These are phyloP conservation scores for Drosophila meridiana DNA, from an alignment of 2,888 invertebrate genomes.

Conservation along the genomic window DNA sequence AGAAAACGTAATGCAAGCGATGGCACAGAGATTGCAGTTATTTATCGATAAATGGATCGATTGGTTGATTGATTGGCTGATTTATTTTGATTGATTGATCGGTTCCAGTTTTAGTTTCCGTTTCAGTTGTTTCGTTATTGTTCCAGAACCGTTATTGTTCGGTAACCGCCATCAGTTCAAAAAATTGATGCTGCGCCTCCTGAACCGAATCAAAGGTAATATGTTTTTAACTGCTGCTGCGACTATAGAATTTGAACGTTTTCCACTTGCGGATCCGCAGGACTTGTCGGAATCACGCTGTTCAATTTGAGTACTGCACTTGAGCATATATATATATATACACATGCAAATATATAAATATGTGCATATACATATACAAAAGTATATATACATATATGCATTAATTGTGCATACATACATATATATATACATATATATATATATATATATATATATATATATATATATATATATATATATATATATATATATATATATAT, in stretches of 20 bases:
- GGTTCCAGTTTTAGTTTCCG: not conserved
- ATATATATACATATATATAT: not conserved
- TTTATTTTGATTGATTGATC: conserved; percentile 10
- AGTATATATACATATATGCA: not conserved
- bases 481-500: not conserved
- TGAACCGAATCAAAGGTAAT: conserved; percentile 8
- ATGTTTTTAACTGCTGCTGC: conserved; percentile 27
- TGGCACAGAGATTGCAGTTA: conserved; percentile 4
- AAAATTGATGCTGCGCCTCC: not conserved
- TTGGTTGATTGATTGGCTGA: not conserved
- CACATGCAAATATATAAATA: conserved; percentile 4
- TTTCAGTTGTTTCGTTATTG: not conserved
- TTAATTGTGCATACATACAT: too few species aligned
- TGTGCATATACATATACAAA: conserved; percentile 8
- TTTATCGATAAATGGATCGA: conserved; percentile 5
- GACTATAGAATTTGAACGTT: conserved; percentile 60
- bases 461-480: conserved; percentile 7
- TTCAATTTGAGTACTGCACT: conserved; percentile 46
- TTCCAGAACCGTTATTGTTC: not conserved
- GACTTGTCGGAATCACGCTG: conserved; percentile 42
- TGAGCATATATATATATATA: conserved; percentile 15
- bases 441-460: conserved; percentile 11
- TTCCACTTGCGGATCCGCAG: conserved; percentile 51
- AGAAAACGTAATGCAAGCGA: conserved; percentile 17
- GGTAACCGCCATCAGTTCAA: conserved; percentile 1